Percentiles rank a stretch among this genome's conserved stretches.
These are phyloP conservation scores for Leptopilina syphax DNA, from an alignment of 2,888 invertebrate genomes.

Conservation along the genomic window DNA sequence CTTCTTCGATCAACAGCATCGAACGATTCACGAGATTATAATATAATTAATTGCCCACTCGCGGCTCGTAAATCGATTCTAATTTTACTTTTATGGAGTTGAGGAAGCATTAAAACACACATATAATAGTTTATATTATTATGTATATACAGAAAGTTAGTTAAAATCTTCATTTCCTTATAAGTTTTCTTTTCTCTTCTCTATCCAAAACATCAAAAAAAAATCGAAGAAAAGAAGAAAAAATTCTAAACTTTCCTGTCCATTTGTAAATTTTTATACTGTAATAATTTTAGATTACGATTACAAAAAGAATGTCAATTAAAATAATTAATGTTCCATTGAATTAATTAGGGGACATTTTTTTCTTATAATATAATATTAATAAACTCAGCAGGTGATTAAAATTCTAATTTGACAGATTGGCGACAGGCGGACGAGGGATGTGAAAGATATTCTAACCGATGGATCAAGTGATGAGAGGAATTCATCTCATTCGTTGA, in stretches of 20 bases:
- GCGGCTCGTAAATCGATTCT: conserved; percentile 2
- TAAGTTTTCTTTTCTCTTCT: neutral
- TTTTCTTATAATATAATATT: neutral
- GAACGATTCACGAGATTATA: conserved; percentile 30
- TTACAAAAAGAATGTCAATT: no score
- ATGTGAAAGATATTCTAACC: neutral
- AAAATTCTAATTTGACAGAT: neutral
- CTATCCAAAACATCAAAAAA: neutral
- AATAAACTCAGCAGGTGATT: no score
- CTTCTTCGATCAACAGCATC: conserved; percentile 46
- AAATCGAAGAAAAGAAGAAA: no score
- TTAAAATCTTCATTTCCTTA: conserved; percentile 4
- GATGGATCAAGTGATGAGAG: neutral
- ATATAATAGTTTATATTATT: no score
- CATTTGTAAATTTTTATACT: no score
- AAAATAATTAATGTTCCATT: no score
- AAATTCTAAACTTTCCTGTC: neutral
- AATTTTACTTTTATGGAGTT: conserved; percentile 26
- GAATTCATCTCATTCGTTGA: neutral
- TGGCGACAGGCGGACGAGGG: neutral
- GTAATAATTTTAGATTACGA: no score
- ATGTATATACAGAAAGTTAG: neutral
- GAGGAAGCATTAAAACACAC: conserved; percentile 4
- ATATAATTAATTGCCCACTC: conserved; percentile 30
- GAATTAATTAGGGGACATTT: neutral